These are phyloP conservation scores for Crotophaga sulcirostris DNA, from an alignment of 2,113 vertebrate species.

Conservation along the genomic window DNA sequence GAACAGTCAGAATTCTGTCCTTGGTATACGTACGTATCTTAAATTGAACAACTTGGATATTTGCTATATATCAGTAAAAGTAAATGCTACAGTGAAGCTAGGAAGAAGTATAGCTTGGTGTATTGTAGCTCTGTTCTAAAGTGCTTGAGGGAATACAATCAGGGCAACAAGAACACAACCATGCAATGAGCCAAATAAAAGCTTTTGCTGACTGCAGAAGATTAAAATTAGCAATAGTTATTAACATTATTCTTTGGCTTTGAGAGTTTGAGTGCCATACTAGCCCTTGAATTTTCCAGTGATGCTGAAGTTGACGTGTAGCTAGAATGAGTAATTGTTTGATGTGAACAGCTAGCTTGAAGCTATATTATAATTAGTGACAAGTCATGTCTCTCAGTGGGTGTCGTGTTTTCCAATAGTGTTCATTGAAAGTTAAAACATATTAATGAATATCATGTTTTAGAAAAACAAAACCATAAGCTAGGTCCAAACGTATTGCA, in stretches of 20 bases:
- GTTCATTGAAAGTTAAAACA: background rate
- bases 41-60: background rate
- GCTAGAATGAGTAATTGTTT: background rate
- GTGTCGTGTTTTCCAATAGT: background rate
- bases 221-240: background rate
- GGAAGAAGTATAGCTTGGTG: background rate
- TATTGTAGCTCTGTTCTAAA: background rate
- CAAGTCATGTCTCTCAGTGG: background rate
- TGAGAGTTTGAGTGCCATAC: background rate
- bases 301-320: background rate
- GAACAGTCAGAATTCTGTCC: constrained; percentile 89
- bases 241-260: background rate
- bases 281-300: background rate
- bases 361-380: background rate
- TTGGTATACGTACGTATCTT: constrained; percentile 94
- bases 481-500: background rate
- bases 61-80: background rate
- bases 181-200: background rate
- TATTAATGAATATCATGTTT: background rate
- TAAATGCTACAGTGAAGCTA: background rate
- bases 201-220: background rate
- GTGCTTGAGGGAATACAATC: background rate
- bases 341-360: background rate
- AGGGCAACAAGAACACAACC: background rate
- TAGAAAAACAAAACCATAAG: no score